Evolutionary conservation across 2,888 invertebrate species (phyloP).

Genomic region (Scaptodrosophila latifasciaeformis): DNA sequence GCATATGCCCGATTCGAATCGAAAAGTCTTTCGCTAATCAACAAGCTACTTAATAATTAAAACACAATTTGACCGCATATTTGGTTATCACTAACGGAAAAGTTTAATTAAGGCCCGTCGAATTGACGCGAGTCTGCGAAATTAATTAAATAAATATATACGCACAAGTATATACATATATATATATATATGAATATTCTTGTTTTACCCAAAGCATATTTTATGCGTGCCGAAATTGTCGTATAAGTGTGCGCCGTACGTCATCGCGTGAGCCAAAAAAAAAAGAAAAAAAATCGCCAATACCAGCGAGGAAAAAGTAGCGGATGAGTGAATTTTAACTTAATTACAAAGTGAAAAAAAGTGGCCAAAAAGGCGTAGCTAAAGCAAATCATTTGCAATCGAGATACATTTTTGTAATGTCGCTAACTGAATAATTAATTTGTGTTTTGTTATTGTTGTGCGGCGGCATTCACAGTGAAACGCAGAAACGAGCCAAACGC

Average conservation of each 20-base stretch:
- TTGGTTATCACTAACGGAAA: constrained; percentile 40
- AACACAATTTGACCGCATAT: constrained; percentile 43
- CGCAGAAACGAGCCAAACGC: constrained; percentile 37
- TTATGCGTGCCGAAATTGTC: constrained; percentile 48
- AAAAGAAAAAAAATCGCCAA: constrained; percentile 17
- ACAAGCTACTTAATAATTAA: constrained; percentile 15
- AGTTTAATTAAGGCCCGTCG: constrained; percentile 31
- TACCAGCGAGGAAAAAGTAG: constrained; percentile 11
- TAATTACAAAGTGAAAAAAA: constrained; percentile 18
- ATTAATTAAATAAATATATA: constrained; percentile 4
- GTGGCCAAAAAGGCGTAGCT: constrained; percentile 46
- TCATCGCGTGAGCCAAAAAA: constrained; percentile 61
- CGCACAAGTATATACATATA: too few species aligned
- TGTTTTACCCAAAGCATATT: too few species aligned
- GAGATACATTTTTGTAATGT: constrained; percentile 41
- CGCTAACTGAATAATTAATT: constrained; percentile 51
- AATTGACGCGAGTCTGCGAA: constrained; percentile 17
- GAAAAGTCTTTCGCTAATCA: constrained; percentile 22
- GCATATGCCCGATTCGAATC: too few species aligned
- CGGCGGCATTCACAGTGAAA: constrained; percentile 45
- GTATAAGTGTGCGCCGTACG: too few species aligned
- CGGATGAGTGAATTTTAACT: too few species aligned
- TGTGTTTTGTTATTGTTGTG: constrained; percentile 61
- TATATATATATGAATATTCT: not conserved
- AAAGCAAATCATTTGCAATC: constrained; percentile 32